Evolutionary conservation across 2,797 vertebrate species (phyloP).

Genomic region (Ctenopoma multispine): DNA sequence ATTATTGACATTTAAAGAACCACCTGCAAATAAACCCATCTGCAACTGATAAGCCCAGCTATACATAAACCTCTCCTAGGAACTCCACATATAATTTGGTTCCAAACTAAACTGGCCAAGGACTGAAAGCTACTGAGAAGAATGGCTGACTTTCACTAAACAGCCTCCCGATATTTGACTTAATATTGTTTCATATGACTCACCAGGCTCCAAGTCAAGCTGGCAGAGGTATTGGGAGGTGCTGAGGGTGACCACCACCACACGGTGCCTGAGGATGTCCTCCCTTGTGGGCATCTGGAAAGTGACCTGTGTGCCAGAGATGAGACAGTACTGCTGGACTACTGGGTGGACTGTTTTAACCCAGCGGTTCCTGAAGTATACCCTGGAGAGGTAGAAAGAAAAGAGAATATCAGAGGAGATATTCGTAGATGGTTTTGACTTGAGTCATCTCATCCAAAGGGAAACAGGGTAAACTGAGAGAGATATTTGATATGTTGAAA

Average conservation of each 20-base stretch:
- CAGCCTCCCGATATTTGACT: background rate
- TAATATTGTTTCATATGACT: slow-evolving; percentile 40
- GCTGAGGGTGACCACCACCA: slow-evolving; percentile 97
- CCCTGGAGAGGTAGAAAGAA: slow-evolving; percentile 81
- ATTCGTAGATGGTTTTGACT: slow-evolving; percentile 21
- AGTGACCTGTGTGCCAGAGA: slow-evolving; percentile 94
- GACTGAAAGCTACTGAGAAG: background rate
- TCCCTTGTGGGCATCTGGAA: slow-evolving; percentile 99
- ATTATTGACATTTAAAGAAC: too few species aligned
- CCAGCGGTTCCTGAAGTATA: slow-evolving; percentile 99
- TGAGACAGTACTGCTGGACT: slow-evolving; percentile 99
- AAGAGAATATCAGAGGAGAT: background rate
- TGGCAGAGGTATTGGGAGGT: slow-evolving; percentile 99
- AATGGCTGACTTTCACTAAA: background rate
- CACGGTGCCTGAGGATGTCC: slow-evolving; percentile 94
- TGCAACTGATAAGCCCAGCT: too few species aligned
- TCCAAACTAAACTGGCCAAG: too few species aligned
- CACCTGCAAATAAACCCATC: too few species aligned
- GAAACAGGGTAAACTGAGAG: too few species aligned
- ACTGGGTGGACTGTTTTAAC: slow-evolving; percentile 98
- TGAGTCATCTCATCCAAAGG: slow-evolving; percentile 6
- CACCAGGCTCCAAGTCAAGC: slow-evolving; percentile 96
- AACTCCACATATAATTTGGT: too few species aligned
- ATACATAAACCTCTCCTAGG: too few species aligned
- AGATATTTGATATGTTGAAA: too few species aligned